Percentiles rank a stretch among this genome's conserved stretches.
phyloP scores from a whole-genome alignment of 2,888 invertebrate genomes.

The Dasysyrphus tricinctus region DNA sequence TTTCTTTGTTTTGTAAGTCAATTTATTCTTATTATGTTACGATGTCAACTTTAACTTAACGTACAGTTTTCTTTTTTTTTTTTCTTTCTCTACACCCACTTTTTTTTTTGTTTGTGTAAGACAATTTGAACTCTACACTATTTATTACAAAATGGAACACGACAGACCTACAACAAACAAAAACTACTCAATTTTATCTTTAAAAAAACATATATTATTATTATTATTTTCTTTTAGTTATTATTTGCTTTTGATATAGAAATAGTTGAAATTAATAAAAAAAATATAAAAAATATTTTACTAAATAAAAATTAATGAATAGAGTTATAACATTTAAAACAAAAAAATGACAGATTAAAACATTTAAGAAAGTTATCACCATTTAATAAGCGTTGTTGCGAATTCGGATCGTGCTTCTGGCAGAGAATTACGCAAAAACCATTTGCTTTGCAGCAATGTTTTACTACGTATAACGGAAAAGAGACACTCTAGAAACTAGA shows the following conservation, averaged over 20 bases:
- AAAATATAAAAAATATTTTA: slow-evolving; percentile 54
- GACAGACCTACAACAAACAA: slow-evolving; percentile 46
- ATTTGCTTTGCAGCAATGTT: slow-evolving; percentile 40
- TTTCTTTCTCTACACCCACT: slow-evolving; percentile 9
- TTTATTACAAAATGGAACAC: slow-evolving; percentile 59
- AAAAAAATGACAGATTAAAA: slow-evolving; percentile 15
- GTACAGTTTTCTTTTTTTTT: slow-evolving; percentile 47
- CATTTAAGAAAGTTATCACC: slow-evolving; percentile 44
- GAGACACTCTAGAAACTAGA: slow-evolving; percentile 19
- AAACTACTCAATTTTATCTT: slow-evolving; percentile 67
- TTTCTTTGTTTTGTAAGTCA: slow-evolving; percentile 59
- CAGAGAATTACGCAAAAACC: slow-evolving; percentile 31
- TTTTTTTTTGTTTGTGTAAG: slow-evolving; percentile 55
- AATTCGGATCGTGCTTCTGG: slow-evolving; percentile 47
- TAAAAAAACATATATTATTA: slow-evolving; percentile 21
- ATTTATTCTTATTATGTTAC: slow-evolving; percentile 58
- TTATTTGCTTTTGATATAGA: slow-evolving; percentile 68
- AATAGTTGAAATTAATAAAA: slow-evolving; percentile 72
- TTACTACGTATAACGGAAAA: slow-evolving; percentile 11
- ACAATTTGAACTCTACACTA: slow-evolving; percentile 68
- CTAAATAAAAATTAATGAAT: slow-evolving; percentile 46
- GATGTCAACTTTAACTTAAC: slow-evolving; percentile 48
- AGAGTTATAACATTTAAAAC: slow-evolving; percentile 32
- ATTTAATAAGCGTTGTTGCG: slow-evolving; percentile 40
- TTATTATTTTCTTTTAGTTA: slow-evolving; percentile 53